Evolutionary conservation across 2,888 invertebrate species (phyloP), one percentile per base, ranked within the genome.

Genomic region (Drosophila suboccidentalis): DNA sequence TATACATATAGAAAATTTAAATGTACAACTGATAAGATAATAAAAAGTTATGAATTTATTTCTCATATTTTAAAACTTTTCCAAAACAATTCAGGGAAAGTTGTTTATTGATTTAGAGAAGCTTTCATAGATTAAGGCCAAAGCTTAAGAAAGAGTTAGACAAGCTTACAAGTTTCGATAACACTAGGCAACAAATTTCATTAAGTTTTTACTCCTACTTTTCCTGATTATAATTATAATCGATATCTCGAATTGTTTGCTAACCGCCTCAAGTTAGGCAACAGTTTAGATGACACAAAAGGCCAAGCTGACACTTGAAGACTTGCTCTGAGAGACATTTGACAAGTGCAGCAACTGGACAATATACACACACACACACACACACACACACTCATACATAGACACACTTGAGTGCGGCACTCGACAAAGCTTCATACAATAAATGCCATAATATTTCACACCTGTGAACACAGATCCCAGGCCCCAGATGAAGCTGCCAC

Each of bases 361-460:
- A 19, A 44, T 17, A 38, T 13, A 34, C 17, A 39, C 53, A 39
- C 53, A 15, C 51, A 53, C 10, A 49, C 11, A 10, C 26, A 32
- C 32, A 32, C 47, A 47, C 44, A 43, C n/a, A 15, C 49, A 36
- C 46, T 44, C 15, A 22, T 15, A 38, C 46, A 46, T 38, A n/a
- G n/a, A 22, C 13, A 32, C 1, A 57, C 26, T 53, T 29, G 53
- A 78, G 63, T 51, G 69, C 17, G n/a, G 32, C 80, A 64, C 70
- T 75, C 57, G 80, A 75, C 57, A 77, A 41, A 53, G 53, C 79
- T 64, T 39, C 36, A 57, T 64, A 49, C 61, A 61, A 75, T 75
- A 51, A 80, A 76, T 76, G 66, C 46, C 60, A 63, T 57, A 71
- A 58, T 71, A 61, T 80, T 78, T 78, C 77, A 78, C 77, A 78